Evolutionary conservation across 2,888 invertebrate species (phyloP).

Genomic region (Germaria angustata): DNA sequence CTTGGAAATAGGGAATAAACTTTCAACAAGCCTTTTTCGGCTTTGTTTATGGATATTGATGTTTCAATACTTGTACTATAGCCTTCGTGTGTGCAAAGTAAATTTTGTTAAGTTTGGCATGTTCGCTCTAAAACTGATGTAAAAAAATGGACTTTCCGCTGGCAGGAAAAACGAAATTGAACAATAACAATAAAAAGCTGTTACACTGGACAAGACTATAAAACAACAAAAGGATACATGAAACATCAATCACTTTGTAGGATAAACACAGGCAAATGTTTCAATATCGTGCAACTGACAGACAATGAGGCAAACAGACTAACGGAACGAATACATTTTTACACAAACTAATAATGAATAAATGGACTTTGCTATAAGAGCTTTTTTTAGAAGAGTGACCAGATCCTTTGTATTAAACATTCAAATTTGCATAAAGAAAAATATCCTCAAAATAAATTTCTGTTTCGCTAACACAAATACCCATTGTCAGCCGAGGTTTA

Average conservation of each 20-base stretch:
- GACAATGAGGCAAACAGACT: not conserved
- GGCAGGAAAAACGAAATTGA: constrained; percentile 16
- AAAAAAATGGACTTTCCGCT: constrained; percentile 50
- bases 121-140: constrained; percentile 26
- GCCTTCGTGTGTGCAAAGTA: not conserved
- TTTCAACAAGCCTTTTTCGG: constrained; percentile 31
- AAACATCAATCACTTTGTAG: constrained; percentile 61
- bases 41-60: not conserved
- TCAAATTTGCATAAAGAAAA: not conserved
- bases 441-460: not conserved
- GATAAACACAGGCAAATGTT: not conserved
- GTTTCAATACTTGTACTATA: not conserved
- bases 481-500: not conserved
- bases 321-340: not conserved
- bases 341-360: not conserved
- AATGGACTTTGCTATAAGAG: not conserved
- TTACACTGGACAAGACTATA: constrained; percentile 2
- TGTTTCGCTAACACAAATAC: not conserved
- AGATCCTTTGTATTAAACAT: not conserved
- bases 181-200: constrained; percentile 4
- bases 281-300: constrained; percentile 11
- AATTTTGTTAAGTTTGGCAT: constrained; percentile 36
- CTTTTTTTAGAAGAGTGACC: constrained; percentile 16
- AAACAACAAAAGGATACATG: constrained; percentile 29
- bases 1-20: constrained; percentile 9